Conservation (phyloP, 30 jellyfish, hydroid and myxozoan genomes). For the Nemopilema nomurai region DNA sequence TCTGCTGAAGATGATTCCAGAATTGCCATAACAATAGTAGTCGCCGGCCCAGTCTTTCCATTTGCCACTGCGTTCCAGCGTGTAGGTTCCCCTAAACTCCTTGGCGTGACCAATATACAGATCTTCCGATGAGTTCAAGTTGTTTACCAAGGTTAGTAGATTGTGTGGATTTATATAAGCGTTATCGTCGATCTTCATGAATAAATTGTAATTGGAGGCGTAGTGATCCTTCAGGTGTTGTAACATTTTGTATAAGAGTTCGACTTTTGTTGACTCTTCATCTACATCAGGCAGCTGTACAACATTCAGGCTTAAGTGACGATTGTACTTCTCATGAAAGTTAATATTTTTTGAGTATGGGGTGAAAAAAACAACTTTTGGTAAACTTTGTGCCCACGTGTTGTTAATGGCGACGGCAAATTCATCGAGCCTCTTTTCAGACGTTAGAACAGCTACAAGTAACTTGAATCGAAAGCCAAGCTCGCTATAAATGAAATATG, state of each 20-base stretch:
- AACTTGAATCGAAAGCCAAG: conserved; percentile 80
- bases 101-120: conserved; percentile 74
- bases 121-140: conserved; percentile 82
- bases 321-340: conserved; percentile 81
- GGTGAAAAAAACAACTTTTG: conserved; percentile 86
- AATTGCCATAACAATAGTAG: conserved; percentile 52
- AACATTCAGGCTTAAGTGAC: conserved; percentile 81
- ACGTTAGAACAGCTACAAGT: conserved; percentile 78
- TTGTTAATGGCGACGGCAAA: conserved; percentile 86
- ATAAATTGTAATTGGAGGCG: conserved; percentile 74
- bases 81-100: conserved; percentile 48
- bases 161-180: conserved; percentile 71
- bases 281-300: conserved; percentile 91
- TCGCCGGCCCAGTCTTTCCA: conserved; percentile 60
- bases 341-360: conserved; percentile 81
- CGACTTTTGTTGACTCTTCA: conserved; percentile 75
- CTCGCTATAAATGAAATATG: conserved; percentile 94
- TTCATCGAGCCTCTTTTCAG: conserved; percentile 71
- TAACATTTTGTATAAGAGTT: conserved; percentile 70
- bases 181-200: conserved; percentile 79
- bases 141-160: conserved; percentile 48
- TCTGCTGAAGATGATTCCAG: conserved; percentile 72
- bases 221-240: conserved; percentile 88
- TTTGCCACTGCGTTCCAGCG: conserved; percentile 44
- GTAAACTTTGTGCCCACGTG: conserved; percentile 77